Evolutionary conservation across 2,888 invertebrate genomes (phyloP), one percentile per base, ranked within the genome.

Genomic region (Heliconius ethilla): DNA sequence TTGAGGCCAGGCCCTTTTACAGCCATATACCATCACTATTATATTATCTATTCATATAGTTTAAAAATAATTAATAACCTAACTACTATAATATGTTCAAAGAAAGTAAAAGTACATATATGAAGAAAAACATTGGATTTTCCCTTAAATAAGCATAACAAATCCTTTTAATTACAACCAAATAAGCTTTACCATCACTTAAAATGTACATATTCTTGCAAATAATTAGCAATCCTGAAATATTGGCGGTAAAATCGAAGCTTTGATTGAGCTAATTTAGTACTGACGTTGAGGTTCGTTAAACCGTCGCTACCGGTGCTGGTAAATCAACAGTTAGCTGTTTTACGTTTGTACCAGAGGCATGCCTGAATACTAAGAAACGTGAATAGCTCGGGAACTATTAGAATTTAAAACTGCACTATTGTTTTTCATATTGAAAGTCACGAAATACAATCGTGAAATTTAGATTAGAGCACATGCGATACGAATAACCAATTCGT

Each of bases 281-380:
- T 81, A 78, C 66, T 59, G 65, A 70, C 77, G 73, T 67, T 75
- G 75, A 79, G 79, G 81, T 81, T 81, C 81, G 78, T 81, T 81
- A 81, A 79, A 79, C 79, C 81, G 62, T 67, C 62, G 78, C 81
- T 79, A 69, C 75, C 59, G 22, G n/a, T n/a, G 76, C 79, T 76
- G 79, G 75, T 79, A 79, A 79, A 81, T 79, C 81, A 78, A 79
- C 78, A 78, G 75, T 76, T 70, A 63, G 76, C 78, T 59, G 55
- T 79, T 79, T 75, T 76, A 76, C 63, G 62, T 70, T 76, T 63
- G 73, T 77, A 75, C 77, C 55, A 66, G 55, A 59, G 59, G 55
- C 25, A 27, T 29, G 51, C 27, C 75, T 74, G 75, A 77, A 81
- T 81, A 81, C 79, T 78, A 76, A 80, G 74, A 78, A 76, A 74